Percentiles rank a stretch among this genome's conserved stretches.
Evolutionary conservation across 2,888 invertebrate species (phyloP).

Genomic region (Gryllus longicercus): DNA sequence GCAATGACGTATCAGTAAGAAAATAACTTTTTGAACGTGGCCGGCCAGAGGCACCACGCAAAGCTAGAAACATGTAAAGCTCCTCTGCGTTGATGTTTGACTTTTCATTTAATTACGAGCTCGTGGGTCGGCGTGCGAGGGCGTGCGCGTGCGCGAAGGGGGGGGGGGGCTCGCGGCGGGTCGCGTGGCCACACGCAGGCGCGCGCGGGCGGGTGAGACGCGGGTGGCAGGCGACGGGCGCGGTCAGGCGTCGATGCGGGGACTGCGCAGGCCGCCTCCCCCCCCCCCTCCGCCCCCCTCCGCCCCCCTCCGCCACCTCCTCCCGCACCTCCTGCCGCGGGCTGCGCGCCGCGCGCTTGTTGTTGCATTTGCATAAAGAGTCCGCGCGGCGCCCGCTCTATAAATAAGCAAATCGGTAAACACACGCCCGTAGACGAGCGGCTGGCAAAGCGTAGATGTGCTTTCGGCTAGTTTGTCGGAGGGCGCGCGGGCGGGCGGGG

Average conservation of each 20-base stretch:
- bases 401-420: constrained; percentile 2
- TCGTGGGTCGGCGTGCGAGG: too few species aligned
- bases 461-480: background rate
- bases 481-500: background rate
- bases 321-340: background rate
- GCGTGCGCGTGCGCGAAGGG: too few species aligned
- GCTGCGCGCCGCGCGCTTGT: background rate
- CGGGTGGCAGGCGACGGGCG: background rate
- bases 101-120: too few species aligned
- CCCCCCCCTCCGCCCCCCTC: background rate
- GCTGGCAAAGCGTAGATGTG: background rate
- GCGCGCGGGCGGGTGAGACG: background rate
- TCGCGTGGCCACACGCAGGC: background rate
- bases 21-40: too few species aligned
- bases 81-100: too few species aligned
- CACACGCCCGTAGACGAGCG: background rate
- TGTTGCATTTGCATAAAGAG: constrained; percentile 17
- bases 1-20: too few species aligned
- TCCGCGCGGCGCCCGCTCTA: background rate
- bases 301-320: background rate
- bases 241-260: background rate
- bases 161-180: background rate
- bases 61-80: too few species aligned
- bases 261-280: background rate
- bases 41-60: too few species aligned